phyloP scores from a whole-genome alignment of 2,113 vertebrate genomes.

The Myrmecobius fasciatus region DNA sequence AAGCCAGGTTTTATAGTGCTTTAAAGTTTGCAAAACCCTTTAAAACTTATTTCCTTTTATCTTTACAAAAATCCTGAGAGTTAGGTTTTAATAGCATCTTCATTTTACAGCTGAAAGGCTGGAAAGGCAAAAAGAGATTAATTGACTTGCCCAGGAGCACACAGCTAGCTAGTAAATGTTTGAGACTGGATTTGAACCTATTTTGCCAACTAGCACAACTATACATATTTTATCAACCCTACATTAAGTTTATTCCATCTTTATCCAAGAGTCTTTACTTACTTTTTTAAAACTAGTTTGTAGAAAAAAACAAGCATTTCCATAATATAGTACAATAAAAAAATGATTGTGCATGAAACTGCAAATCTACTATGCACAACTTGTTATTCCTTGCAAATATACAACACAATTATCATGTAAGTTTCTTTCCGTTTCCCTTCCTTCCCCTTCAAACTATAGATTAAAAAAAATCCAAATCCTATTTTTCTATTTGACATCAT shows the following conservation, averaged over 20 bases:
- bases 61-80: background rate
- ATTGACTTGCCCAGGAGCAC: background rate
- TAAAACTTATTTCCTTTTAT: background rate
- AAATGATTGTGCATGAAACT: background rate
- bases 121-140: background rate
- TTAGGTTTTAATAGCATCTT: background rate
- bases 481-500: background rate
- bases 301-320: background rate
- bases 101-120: background rate
- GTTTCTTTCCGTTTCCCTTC: background rate
- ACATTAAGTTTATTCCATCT: background rate
- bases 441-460: background rate
- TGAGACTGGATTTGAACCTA: background rate
- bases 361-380: background rate
- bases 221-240: background rate
- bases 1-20: background rate
- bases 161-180: background rate
- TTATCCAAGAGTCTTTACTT: background rate
- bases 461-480: background rate
- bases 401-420: background rate
- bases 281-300: background rate
- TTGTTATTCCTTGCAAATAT: background rate
- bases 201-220: background rate
- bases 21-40: background rate
- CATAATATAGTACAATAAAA: background rate